Evolutionary conservation across 2,113 vertebrate genomes (phyloP), one percentile per base, ranked within the genome.

Genomic region (Bufo bufo): DNA sequence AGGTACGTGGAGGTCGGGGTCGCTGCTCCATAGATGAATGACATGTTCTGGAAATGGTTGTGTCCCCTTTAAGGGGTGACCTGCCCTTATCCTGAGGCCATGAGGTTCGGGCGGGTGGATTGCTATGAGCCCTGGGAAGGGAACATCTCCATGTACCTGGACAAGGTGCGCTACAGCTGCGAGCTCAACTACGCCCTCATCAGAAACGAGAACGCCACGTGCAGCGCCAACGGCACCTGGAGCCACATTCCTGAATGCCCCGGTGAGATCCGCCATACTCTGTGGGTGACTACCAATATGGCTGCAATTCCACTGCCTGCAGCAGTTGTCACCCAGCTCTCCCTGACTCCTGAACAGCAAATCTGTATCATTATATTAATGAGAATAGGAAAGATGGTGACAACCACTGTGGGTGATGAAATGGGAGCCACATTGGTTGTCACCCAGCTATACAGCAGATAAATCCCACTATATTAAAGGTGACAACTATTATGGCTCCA

Each of bases 181-280:
- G 78, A 92, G 7, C 94, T 95, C 69, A 94, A 96, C 0, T 85
- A 95, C 0, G 96, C 90, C 0, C 85, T 98, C 3, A 71, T 97
- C 87, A 97, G 98, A 59, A 94, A 95, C 0, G 89, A 93, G 45
- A 96, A 90, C 9, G 90, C 94, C 33, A 92, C 91, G 49, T 99
- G 98, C 92, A 93, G 33, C 0, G 87, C 86, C 20, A 89, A 91
- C 0, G 96, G 97, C 6, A 94, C 4, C n/a, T 99, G 98, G 97
- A 96, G 95, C 2, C 23, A 89, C 47, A 88, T 94, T 52, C 98
- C 97, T 2, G 91, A 93, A 91, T 99, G 98, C 92, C 93, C 11
- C 90, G 90, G 98, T 97, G 93, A 90, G 92, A 89, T 61, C 33
- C 14, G 23, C 77, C 2, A 3, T 49, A 45, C 2, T 8, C 74